Base-by-base conservation (phyloP, 1,140 invertebrate genomes). In the Mizuhopecten yessoensis region DNA sequence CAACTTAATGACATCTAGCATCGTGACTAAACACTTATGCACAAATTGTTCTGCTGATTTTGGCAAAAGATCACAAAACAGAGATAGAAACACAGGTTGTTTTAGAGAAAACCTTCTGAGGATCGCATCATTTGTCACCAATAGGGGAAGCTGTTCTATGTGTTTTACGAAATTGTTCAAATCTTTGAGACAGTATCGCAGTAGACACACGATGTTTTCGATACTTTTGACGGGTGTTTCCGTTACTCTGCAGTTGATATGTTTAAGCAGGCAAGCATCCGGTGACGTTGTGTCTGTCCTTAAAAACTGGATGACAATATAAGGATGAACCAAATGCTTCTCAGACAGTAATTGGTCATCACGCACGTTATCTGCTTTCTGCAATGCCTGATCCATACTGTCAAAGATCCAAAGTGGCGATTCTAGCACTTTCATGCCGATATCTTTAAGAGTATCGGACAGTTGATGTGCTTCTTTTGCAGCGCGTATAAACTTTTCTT, bases 351-450 rank as follows among this genome's bases (percentile, higher is more conserved):
- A 17, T 9, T 9, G 42, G 17, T 17, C 9, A 45, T 15, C 9
- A 20, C 10, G 17, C 13, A 39, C 13, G 36, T 13, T 39, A 13
- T 13, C 13, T 39, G 9, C 42, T 20, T 29, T 5, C 3, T 3
- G 11, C 10, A 33, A 75, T 7, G 87, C 89, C 23, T 88, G 29
- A 45, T 45, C 1, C n/a, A 93, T 88, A 11, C 57, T 88, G 2
- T 57, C 23, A 17, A 39, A 33, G 33, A 93, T 90, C 45, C 86
- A 34, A 1, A 39, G n/a, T 33, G 91, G 87, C 33, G 91, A 45
- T 23, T 90, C 86, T 2, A 92, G 49, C 23, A 93, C 10, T 42
- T 93, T 93, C 90, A 93, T 92, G 34, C 90, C 91, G 15, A 91
- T 33, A 11, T 45, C 86, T 34, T 86, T 33, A 34, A 93, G 89